Evolutionary conservation across 2,113 vertebrate species (phyloP).

Genomic region (Nannospalax galili): DNA sequence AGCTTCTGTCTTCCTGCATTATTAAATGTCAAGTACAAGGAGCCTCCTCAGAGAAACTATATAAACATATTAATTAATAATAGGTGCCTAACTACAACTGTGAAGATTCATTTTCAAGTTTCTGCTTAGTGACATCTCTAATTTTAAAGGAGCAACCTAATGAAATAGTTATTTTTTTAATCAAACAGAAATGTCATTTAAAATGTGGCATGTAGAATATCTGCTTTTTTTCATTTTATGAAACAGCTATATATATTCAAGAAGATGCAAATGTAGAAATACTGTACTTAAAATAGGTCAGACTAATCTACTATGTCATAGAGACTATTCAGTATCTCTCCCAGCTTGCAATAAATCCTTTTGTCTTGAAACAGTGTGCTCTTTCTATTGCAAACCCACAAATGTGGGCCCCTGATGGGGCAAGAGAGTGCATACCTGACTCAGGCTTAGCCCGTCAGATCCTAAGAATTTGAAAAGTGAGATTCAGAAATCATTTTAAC

Average conservation of each 20-base stretch:
- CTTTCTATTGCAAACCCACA: not conserved
- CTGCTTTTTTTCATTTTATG: not conserved
- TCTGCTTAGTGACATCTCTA: constrained; percentile 24
- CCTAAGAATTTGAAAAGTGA: not conserved
- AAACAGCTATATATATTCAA: constrained; percentile 19
- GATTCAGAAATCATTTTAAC: not conserved
- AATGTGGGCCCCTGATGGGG: not conserved
- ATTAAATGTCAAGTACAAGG: constrained; percentile 53
- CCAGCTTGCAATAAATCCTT: not conserved
- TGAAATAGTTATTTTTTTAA: constrained; percentile 41
- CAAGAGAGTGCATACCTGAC: not conserved
- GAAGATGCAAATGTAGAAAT: not conserved
- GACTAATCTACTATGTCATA: not conserved
- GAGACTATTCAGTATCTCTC: not conserved
- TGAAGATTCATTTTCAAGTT: constrained; percentile 30
- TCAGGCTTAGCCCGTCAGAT: not conserved
- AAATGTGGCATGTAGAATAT: constrained; percentile 57
- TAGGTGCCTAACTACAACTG: not conserved
- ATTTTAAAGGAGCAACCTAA: constrained; percentile 25
- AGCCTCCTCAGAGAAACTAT: not conserved
- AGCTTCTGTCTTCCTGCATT: constrained; percentile 19
- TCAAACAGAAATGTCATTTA: constrained; percentile 33
- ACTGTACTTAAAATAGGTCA: constrained; percentile 1
- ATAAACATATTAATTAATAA: constrained; percentile 16
- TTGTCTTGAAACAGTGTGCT: not conserved